phyloP scores from a whole-genome alignment of 2,888 invertebrate species.

The Harmothoe impar region DNA sequence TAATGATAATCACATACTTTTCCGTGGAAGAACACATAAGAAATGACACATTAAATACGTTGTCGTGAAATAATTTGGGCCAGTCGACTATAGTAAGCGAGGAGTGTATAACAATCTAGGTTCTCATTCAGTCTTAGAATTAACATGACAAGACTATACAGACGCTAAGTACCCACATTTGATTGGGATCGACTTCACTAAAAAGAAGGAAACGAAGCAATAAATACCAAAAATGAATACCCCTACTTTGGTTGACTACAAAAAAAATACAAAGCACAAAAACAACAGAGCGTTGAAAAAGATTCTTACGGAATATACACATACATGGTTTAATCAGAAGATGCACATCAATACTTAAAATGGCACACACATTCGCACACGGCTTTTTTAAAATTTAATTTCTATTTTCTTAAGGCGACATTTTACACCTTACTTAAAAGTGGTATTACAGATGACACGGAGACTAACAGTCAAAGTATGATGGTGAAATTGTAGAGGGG shows the following conservation, averaged over 20 bases:
- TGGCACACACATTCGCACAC: no score
- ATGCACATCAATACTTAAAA: neutral
- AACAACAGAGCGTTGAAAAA: no score
- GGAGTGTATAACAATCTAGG: neutral
- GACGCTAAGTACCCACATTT: slow-evolving; percentile 46
- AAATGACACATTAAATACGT: neutral
- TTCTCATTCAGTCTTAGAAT: neutral
- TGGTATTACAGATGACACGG: no score
- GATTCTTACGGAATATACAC: neutral
- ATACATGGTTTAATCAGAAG: neutral
- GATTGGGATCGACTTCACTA: slow-evolving; percentile 51
- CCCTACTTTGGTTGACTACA: slow-evolving; percentile 3
- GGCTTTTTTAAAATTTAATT: no score
- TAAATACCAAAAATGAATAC: neutral
- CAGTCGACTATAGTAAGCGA: neutral
- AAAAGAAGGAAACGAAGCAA: slow-evolving; percentile 44
- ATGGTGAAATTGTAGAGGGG: no score
- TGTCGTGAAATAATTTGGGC: neutral
- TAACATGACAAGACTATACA: neutral
- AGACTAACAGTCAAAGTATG: no score
- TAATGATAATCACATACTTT: neutral
- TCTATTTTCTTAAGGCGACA: no score
- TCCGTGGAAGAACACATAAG: neutral
- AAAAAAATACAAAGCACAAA: neutral
- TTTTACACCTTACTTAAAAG: no score